Base-by-base conservation (phyloP, 2,113 vertebrate species). In the Eptesicus fuscus region DNA sequence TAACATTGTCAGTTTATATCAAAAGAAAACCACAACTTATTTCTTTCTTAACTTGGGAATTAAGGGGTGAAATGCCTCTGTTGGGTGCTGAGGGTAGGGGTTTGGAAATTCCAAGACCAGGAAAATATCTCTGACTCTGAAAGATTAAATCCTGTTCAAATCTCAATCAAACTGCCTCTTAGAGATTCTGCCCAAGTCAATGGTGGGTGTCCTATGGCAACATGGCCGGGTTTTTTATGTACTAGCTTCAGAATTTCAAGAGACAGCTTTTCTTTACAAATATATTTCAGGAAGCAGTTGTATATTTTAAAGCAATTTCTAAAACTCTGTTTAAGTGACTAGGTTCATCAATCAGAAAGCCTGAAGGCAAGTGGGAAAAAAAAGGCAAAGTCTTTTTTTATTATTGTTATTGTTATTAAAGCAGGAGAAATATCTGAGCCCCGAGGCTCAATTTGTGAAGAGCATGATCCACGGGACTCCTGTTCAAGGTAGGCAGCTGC, bases 401-500 rank as follows among this genome's bases (percentile, higher is more conserved):
- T 76, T 76, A 47, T 47, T 76, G 47, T 76, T 96, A 82, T 96
- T 95, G 74, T 97, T 95, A 96, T 92, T 97, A 97, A 97, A 97
- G 90, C 22, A 93, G 77, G 88, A 90, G 76, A 97, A 97, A 79
- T 96, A 96, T 87, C 90, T 97, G 73, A 84, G 53, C 32, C 87
- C 94, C 7, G 25, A 97, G 96, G 92, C 77, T 97, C 96, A 95
- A 70, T 94, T 96, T 97, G 76, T 90, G 94, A 98, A 96, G 74
- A 96, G 61, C 77, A 90, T 79, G 94, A 97, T 96, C 97, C 7
- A 4, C 80, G 20, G 96, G 97, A 95, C 77, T 97, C 78, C 90
- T 61, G n/a, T 91, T 98, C 97, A 93, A 97, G 94, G 96, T 89
- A 94, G 85, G 70, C 88, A 88, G 92, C 97, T 98, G 94, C 97